phyloP scores from a whole-genome alignment of 2,888 invertebrate genomes.

The Ethmia dodecea region DNA sequence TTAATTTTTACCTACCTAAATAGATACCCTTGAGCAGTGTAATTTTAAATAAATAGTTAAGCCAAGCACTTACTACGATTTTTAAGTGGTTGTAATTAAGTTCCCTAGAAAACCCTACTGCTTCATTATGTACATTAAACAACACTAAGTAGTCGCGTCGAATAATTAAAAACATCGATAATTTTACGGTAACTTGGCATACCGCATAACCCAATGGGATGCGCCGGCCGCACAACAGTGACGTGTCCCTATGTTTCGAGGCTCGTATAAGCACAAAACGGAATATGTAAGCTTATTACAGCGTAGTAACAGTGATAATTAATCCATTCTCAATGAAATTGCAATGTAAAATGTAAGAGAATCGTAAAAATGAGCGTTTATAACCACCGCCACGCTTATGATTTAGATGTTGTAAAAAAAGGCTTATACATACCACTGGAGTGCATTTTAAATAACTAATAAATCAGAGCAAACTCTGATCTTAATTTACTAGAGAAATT shows the following conservation, averaged over 20 bases:
- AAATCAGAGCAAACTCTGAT: constrained; percentile 24
- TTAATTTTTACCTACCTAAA: too few relatives aligned
- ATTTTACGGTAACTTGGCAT: too few relatives aligned
- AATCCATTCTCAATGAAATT: constrained; percentile 1
- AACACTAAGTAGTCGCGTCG: too few relatives aligned
- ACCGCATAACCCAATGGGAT: too few relatives aligned
- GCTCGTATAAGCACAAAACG: background rate
- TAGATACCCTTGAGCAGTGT: too few relatives aligned
- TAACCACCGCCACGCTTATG: constrained; percentile 8
- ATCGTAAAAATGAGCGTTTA: constrained; percentile 2
- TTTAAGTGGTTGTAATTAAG: too few relatives aligned
- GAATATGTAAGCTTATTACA: background rate
- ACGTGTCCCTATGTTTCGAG: constrained; percentile 44
- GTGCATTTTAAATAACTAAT: constrained; percentile 33
- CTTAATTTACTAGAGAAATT: constrained; percentile 6
- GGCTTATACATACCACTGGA: constrained; percentile 37
- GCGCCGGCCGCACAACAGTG: constrained; percentile 28
- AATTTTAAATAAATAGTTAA: too few relatives aligned
- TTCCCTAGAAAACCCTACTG: too few relatives aligned
- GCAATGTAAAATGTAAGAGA: constrained; percentile 2
- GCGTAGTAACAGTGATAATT: background rate
- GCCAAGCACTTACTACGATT: too few relatives aligned
- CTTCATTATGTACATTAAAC: too few relatives aligned
- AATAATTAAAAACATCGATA: too few relatives aligned
- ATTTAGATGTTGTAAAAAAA: constrained; percentile 13